Evolutionary conservation across 2,888 invertebrate species (phyloP), one percentile per base, ranked within the genome.

Genomic region (Yponomeuta plumbellus): DNA sequence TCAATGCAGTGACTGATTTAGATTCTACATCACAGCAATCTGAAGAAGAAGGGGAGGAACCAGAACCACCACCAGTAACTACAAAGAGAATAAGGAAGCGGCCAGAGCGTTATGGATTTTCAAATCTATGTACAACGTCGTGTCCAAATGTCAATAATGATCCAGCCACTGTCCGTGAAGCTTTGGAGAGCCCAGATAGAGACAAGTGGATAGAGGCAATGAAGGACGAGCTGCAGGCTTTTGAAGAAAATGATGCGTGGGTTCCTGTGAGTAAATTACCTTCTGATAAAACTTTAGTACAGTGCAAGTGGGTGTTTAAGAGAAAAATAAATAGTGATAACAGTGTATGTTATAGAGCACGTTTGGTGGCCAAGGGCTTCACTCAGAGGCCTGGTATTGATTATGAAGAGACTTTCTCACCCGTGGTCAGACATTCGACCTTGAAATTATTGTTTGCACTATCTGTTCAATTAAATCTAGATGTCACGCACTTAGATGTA

Each of bases 211-310:
- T 67, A 58, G 64, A 68, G 68, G 70, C 70, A 22, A 68, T 68
- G 67, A 65, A 59, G 59, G 69, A 70, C 11, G 68, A 69, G 44
- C 68, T 70, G 67, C 67, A 70, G 66, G 66, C 70, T 44, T 70
- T 70, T 40, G 52, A 69, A 61, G 69, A 70, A 20, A 70, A 70
- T 52, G 4, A 67, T 11, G 67, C 64, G n/a, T 70, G 70, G 68
- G 69, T 66, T 34, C 20, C 67, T 10, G 68, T 67, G 26, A 26
- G 26, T n/a, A 67, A 69, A 57, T 11, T 61, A 58, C 67, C 69
- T 21, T n/a, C 26, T 57, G 63, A 68, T 5, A 61, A 58, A 22
- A 67, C 66, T 66, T 59, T 66, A 64, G 66, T 61, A 17, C 56
- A 66, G 57, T 63, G 57, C 40, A 66, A 66, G 20, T 66, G 66